Base-by-base conservation (phyloP, 2,113 vertebrate species). In the Ptilonorhynchus violaceus region DNA sequence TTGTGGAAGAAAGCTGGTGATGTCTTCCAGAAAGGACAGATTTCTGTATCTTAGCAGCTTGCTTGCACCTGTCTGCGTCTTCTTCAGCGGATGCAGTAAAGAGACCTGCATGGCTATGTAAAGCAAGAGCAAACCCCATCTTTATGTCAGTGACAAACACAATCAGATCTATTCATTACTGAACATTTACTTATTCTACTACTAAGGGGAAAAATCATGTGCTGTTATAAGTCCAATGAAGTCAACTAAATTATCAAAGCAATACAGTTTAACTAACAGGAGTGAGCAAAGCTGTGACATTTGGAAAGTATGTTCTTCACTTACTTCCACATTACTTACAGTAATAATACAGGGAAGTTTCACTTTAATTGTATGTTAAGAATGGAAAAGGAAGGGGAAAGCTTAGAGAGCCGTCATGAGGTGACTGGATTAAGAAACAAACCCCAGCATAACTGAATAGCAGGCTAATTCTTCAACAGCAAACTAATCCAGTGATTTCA, bases 351-450 rank as follows among this genome's bases (percentile, higher is more conserved):
- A 27, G 16, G 20, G 46, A 20, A 88, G n/a, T 88, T 95, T 78
- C 37, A 82, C n/a, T 89, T 82, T 83, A 95, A 87, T 68, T 81
- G 39, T 53, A 70, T 9, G 37, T 75, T 73, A 72, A 79, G 85
- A 94, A 76, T 15, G 89, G 62, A 73, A 87, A 50, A 81, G 60
- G 67, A 92, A 96, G 25, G 41, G 56, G 52, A 87, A 81, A 62
- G 44, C 58, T 92, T 82, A 75, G 58, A 89, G 62, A 76, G 33
- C 41, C 82, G 69, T 72, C 79, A 81, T 46, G 15, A 87, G 37
- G 74, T 44, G 44, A 94, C 5, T 73, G 59, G 70, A 93, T 92
- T 89, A 95, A 96, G 88, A 88, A 96, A 64, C 37, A 79, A 85
- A 94, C 30, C 11, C 46, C 58, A 58, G 58, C 41, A 68, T 72